Conservation (phyloP, 1,140 invertebrate genomes). For the Dysdera silvatica region DNA sequence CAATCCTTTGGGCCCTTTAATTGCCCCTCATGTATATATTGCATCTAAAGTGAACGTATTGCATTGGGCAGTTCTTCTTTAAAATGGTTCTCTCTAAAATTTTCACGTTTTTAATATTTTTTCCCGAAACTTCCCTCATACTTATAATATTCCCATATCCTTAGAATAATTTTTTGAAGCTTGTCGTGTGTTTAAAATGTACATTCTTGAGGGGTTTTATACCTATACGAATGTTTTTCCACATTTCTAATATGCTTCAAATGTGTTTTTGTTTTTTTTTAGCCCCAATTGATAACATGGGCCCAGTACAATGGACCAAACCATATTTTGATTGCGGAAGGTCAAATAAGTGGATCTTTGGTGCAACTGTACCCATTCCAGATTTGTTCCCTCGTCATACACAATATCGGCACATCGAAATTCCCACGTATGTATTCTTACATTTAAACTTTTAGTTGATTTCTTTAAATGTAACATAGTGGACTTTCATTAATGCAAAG, state of each 20-base stretch:
- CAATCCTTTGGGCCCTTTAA: too few relatives aligned
- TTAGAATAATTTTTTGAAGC: too few relatives aligned
- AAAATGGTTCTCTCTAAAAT: too few relatives aligned
- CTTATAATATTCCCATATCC: too few relatives aligned
- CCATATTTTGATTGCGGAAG: conserved; percentile 95
- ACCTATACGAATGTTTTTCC: too few relatives aligned
- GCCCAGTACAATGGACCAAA: conserved; percentile 84
- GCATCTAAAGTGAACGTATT: too few relatives aligned
- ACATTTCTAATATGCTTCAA: too few relatives aligned
- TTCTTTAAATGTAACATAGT: background rate
- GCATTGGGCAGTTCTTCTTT: too few relatives aligned
- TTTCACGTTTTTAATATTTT: background rate
- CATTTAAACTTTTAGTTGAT: background rate
- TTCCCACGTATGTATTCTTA: conserved; percentile 67
- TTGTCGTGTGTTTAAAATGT: too few relatives aligned
- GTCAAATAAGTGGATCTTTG: conserved; percentile 91
- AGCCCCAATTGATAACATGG: conserved; percentile 74
- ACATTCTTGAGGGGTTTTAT: too few relatives aligned
- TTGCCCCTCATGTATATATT: too few relatives aligned
- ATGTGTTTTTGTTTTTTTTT: conserved; percentile 25
- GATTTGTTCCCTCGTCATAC: conserved; percentile 94
- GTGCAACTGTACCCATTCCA: conserved; percentile 83
- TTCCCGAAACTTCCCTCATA: background rate
- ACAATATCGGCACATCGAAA: conserved; percentile 87
- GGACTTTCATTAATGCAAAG: background rate